phyloP scores from a whole-genome alignment of 2,113 vertebrate species.

The Balaeniceps rex region DNA sequence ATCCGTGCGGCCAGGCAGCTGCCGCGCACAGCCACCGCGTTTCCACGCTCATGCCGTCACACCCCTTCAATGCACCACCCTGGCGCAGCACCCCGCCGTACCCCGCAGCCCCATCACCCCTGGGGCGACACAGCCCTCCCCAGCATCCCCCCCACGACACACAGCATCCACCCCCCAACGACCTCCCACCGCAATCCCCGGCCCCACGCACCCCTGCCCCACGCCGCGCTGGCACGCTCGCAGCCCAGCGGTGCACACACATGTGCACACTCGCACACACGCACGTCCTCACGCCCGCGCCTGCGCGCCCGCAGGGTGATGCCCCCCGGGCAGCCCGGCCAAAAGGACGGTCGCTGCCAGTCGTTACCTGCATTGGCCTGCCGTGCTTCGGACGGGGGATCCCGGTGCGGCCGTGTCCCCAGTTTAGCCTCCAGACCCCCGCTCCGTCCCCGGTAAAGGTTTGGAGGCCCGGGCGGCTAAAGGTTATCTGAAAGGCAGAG shows the following conservation, averaged over 20 bases:
- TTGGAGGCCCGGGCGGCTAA: background rate
- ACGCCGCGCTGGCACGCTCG: background rate
- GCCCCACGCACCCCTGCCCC: background rate
- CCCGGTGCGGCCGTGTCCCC: background rate
- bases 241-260: background rate
- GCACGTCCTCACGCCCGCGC: background rate
- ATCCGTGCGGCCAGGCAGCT: background rate
- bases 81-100: background rate
- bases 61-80: background rate
- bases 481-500: constrained; percentile 73
- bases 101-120: background rate
- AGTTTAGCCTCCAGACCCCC: background rate
- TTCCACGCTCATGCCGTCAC: background rate
- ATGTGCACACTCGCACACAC: background rate
- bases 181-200: background rate
- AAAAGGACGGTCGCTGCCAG: background rate
- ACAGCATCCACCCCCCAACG: background rate
- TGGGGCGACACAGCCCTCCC: background rate
- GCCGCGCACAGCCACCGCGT: background rate
- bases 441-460: background rate
- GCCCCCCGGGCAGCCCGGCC: background rate
- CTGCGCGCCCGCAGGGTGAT: background rate
- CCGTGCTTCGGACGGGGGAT: background rate
- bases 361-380: background rate
- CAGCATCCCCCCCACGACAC: background rate